Base-by-base conservation (phyloP, 2,888 invertebrate species). In the Flexamia atlantica region DNA sequence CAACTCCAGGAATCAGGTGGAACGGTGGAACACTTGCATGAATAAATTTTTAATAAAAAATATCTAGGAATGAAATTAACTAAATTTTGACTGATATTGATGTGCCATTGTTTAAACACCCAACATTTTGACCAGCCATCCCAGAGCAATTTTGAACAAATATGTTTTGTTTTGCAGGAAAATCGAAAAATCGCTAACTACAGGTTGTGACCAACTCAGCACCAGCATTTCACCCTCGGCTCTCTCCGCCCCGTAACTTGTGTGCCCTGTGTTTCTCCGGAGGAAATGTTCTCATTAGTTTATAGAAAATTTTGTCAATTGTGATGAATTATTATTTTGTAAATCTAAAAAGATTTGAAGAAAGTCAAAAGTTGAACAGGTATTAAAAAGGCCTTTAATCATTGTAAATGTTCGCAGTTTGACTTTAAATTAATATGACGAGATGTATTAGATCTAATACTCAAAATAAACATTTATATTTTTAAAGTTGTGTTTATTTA, bases 151-250 rank as follows among this genome's bases (percentile, higher is more conserved):
- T 36, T 36, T 36, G 36, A 36, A 4, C 9, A 9, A 36, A 36
- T 36, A 36, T 36, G 46, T 53, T 53, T 53, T 53, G 4, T 14
- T 17, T 76, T 50, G 4, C 76, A 76, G 76, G 76, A 76, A 42
- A 42, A 50, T 76, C 50, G 76, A 76, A 76, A 76, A 30, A 76
- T 76, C 76, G 3, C 50, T 50, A 17, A 76, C 76, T 0, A 72
- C 72, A 40, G 36, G 64, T 14, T 4, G 14, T 2, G 64, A 64
- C 0, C 64, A 2, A 25, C 20, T 57, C 57, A 23, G 57, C 57
- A 57, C 64, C 4, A 64, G 64, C 28, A 28, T 64, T 25, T 64
- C 64, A 64, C 28, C 64, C 7, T 57, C 57, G 57, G 28, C 64
- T 25, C 64, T 64, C 64, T 4, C 28, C 7, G 14, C 64, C 3